Evolutionary conservation across 2,888 invertebrate species (phyloP), one percentile per base, ranked within the genome.

Genomic region (Ectemnius continuus): DNA sequence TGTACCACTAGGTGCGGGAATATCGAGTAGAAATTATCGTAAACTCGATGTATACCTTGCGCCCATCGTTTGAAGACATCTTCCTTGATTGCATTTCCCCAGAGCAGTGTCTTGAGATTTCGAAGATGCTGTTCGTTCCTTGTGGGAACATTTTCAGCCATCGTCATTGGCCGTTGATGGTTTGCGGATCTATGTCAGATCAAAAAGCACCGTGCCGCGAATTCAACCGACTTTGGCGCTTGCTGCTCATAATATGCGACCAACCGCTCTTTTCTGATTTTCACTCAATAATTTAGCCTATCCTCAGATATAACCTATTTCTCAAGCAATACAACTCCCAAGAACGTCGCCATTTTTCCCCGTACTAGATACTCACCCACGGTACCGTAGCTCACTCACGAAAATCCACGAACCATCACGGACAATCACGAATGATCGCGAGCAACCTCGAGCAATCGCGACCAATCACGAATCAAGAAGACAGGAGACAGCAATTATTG

Each of bases 61-160:
- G 97, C 96, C 98, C 98, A 98, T 88, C 97, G 94, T 87, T 94
- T 94, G 91, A 98, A 98, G 80, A 98, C 96, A 87, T 98, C 98
- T 84, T 95, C 94, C 90, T 96, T 96, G 80, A 97, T 94, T 86
- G 94, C 93, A 83, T 94, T 93, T 81, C 97, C 97, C 98, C 98
- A 98, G 79, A 97, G 92, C 82, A 98, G 92, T 77, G 94, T 94
- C 87, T 94, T 95, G 84, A 97, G 94, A 86, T 95, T 95, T 85
- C 93, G 92, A 87, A 97, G 91, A 91, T 96, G 95, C 82, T 93
- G 93, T 86, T 92, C 91, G 82, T 91, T 91, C 79, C 91, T 90
- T 81, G 91, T 90, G 75, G 90, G 90, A 85, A 91, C 88, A 88
- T 89, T 91, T 84, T 92, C 92, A 83, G 92, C 92, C 93, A 93